phyloP scores from a whole-genome alignment of 2,113 vertebrate genomes.

The Alethe castanea region DNA sequence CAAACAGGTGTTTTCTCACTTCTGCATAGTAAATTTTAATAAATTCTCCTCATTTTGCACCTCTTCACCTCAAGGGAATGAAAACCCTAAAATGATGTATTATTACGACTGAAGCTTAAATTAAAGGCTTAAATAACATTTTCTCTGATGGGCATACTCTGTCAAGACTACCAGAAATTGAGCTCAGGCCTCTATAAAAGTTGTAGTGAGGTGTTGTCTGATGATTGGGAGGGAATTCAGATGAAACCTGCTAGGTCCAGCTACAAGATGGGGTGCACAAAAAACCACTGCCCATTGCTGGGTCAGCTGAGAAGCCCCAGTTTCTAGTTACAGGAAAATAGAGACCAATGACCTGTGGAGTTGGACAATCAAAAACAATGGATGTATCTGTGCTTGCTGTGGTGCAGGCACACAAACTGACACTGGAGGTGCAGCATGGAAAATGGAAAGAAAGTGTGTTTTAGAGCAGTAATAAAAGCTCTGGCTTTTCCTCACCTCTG shows the following conservation, averaged over 20 bases:
- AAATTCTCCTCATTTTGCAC: not conserved
- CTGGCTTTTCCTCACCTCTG: not conserved
- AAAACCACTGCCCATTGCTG: not conserved
- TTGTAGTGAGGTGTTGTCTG: not conserved
- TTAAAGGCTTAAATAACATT: not conserved
- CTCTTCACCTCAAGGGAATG: not conserved
- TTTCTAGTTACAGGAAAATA: not conserved
- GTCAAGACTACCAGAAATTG: not conserved
- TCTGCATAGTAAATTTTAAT: not conserved
- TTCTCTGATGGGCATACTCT: not conserved
- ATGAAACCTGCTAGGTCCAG: not conserved
- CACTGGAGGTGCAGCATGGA: not conserved
- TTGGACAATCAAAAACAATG: not conserved
- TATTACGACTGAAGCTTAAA: not conserved
- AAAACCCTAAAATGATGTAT: not conserved
- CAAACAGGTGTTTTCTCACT: not conserved
- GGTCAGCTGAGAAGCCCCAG: not conserved
- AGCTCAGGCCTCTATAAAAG: not conserved
- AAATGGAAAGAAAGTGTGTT: not conserved
- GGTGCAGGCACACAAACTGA: not conserved
- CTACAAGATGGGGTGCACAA: not conserved
- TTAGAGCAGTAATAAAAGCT: not conserved
- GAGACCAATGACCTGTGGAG: not conserved
- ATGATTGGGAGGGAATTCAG: not conserved
- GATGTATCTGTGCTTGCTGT: not conserved